Evolutionary conservation across 2,113 vertebrate species (phyloP).

Genomic region (Alligator mississippiensis): DNA sequence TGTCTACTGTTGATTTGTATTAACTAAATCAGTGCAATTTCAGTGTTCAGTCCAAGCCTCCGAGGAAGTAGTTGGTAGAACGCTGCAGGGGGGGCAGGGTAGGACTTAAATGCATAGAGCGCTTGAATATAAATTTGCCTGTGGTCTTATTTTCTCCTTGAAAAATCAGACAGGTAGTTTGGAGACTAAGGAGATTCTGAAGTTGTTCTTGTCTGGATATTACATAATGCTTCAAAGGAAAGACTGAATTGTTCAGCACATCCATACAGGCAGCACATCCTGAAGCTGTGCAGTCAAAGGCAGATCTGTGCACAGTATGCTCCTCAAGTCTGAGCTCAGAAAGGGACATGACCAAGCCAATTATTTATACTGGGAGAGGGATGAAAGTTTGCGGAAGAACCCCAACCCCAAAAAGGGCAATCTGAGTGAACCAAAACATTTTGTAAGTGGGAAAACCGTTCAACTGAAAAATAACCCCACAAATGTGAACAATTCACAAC

Average conservation of each 20-base stretch:
- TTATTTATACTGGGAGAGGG: not conserved
- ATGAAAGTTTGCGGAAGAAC: not conserved
- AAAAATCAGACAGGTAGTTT: not conserved
- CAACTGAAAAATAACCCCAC: no score
- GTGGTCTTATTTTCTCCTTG: slow-evolving; percentile 10
- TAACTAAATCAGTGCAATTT: not conserved
- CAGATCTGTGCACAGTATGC: slow-evolving; percentile 19
- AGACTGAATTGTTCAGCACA: not conserved
- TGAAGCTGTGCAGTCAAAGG: slow-evolving; percentile 56
- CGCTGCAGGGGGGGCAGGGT: not conserved
- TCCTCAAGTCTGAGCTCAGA: not conserved
- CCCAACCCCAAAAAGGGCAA: not conserved
- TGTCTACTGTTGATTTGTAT: not conserved
- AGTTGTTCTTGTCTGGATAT: slow-evolving; percentile 33
- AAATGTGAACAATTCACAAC: no score
- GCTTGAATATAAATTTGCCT: slow-evolving; percentile 19
- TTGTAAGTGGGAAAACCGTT: not conserved
- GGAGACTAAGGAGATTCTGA: not conserved
- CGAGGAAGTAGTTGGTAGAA: not conserved
- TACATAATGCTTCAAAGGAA: not conserved
- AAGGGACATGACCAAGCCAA: not conserved
- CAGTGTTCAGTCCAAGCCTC: not conserved
- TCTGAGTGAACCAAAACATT: slow-evolving; percentile 7
- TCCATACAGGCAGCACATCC: not conserved
- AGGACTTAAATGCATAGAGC: not conserved